phyloP scores from a whole-genome alignment of 2,797 vertebrate species.

The Lepus townsendii region DNA sequence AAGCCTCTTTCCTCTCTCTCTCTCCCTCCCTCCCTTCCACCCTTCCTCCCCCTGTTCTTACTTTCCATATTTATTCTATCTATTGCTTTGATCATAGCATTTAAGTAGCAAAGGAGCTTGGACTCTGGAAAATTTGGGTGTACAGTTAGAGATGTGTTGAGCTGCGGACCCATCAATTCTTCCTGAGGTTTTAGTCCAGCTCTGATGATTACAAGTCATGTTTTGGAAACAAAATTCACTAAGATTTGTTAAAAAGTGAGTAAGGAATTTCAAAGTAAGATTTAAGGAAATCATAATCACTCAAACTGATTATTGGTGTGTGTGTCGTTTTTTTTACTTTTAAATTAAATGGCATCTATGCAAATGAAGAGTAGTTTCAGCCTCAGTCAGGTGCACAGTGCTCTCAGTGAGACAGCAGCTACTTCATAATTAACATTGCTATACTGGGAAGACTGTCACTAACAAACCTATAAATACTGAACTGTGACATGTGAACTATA shows the following conservation, averaged over 20 bases:
- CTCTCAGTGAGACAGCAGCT: slow-evolving; percentile 42
- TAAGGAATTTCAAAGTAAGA: slow-evolving; percentile 54
- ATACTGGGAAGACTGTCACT: slow-evolving; percentile 64
- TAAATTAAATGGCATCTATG: slow-evolving; percentile 42
- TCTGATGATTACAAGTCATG: slow-evolving; percentile 71
- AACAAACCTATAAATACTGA: slow-evolving; percentile 75
- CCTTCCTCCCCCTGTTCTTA: background rate
- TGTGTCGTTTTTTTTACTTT: background rate
- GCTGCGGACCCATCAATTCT: slow-evolving; percentile 71
- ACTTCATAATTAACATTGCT: slow-evolving; percentile 64
- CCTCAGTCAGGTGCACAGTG: slow-evolving; percentile 58
- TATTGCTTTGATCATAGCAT: slow-evolving; percentile 85
- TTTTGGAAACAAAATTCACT: slow-evolving; percentile 41
- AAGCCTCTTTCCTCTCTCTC: slow-evolving; percentile 89
- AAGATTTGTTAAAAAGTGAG: background rate
- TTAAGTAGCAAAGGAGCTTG: slow-evolving; percentile 86
- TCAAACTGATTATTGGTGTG: background rate
- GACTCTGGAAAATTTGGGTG: slow-evolving; percentile 76
- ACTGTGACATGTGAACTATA: slow-evolving; percentile 55
- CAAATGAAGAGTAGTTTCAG: slow-evolving; percentile 61
- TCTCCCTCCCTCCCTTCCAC: slow-evolving; percentile 86
- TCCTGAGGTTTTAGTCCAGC: slow-evolving; percentile 60
- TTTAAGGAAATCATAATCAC: slow-evolving; percentile 47
- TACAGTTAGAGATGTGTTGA: slow-evolving; percentile 44
- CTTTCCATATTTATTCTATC: slow-evolving; percentile 81